Base-by-base conservation (phyloP, 2,888 invertebrate species). In the Machimus rusticus region DNA sequence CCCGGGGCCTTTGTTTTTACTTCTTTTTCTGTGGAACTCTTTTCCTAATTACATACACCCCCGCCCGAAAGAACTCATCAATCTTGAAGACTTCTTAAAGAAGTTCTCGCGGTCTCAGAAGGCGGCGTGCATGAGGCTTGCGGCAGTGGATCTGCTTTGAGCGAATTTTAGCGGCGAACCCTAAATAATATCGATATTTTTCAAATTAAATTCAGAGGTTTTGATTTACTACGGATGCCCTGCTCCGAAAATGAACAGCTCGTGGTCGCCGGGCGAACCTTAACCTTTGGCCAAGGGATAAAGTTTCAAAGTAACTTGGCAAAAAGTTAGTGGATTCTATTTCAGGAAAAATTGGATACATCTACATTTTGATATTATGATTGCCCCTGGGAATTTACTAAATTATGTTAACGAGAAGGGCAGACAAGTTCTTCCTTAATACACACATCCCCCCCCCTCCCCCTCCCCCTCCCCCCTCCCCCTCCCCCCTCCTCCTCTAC, bases 121-220 rank as follows among this genome's bases (percentile, higher is more conserved):
- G 9, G 19, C 9, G 19, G 57, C 57, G 46, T 57, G 66, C 28
- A 66, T 66, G 23, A 23, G 66, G 23, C 28, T 66, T 66, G 66
- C 12, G 66, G 23, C 19, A 14, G 12, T 16, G 43, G 66, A 28
- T 66, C 19, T 66, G 12, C 28, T 66, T 66, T 66, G 51, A 79
- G 46, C 51, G 12, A 79, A 79, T 79, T 79, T 79, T 55, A 51
- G 39, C 39, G 51, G 76, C 12, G 31, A 79, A 51, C 46, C 79
- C 51, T 79, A 79, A 16, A 51, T 79, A 51, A 79, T 46, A 51
- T 79, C 79, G 51, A 79, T 79, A 79, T 51, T 79, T 39, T 79
- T 5, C 31, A 79, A 51, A 79, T 79, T 79, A 16, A 79, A 79
- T 79, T 39, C 79, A 51, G 46, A 79, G 79, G 51, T 79, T 66